Conservation (phyloP, 2,113 vertebrate genomes). For the Boulengeromyrus knoepffleri region DNA sequence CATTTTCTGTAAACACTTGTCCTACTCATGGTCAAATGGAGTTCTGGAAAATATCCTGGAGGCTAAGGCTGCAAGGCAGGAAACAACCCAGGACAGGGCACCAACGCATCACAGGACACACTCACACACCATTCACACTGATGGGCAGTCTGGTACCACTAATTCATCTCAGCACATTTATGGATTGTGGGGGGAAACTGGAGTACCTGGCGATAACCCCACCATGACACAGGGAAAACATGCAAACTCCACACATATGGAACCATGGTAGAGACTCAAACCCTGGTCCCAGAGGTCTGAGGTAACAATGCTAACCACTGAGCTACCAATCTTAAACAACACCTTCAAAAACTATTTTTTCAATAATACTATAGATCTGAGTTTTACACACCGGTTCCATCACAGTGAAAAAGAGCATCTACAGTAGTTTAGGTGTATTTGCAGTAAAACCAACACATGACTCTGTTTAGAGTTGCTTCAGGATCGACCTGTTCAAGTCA, state of each 20-base stretch:
- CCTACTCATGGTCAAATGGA: not conserved
- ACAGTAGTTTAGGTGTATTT: not conserved
- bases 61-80: not conserved
- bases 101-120: not conserved
- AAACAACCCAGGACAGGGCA: not conserved
- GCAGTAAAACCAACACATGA: constrained; percentile 17
- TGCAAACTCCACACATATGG: not conserved
- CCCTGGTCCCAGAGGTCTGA: not conserved
- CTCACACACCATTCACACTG: not conserved
- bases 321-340: not conserved
- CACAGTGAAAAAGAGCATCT: not conserved
- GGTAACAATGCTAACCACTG: not conserved
- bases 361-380: not conserved
- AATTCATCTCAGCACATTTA: not conserved
- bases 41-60: not conserved
- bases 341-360: not conserved
- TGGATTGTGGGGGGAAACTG: not conserved
- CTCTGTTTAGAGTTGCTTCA: constrained; percentile 56
- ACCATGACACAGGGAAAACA: not conserved
- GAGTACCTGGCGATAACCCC: not conserved
- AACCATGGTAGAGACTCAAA: not conserved
- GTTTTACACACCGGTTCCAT: not conserved
- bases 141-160: not conserved
- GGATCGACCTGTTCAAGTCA: constrained; percentile 45
- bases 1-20: not conserved